Percentiles rank a stretch among this genome's conserved stretches.
Conservation (phyloP, 2,797 vertebrate species). For the Orestias chungarensis region DNA sequence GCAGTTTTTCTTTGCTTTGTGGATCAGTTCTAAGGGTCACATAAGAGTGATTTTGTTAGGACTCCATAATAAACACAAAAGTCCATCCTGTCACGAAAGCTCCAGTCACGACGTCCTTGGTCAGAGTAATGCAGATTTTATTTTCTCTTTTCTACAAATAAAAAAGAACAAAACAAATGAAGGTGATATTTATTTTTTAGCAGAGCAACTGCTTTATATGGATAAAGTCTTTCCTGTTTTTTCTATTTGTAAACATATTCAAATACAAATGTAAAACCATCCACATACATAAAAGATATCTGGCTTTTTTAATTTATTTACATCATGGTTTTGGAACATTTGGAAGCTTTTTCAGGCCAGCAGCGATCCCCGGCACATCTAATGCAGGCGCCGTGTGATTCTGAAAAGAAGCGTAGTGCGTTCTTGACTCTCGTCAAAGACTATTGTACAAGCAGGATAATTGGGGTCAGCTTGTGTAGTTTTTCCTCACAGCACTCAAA, state of each 20-base stretch:
- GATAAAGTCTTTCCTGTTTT: neutral
- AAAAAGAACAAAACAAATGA: constrained; percentile 5
- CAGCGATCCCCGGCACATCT: constrained; percentile 37
- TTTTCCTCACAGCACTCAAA: constrained; percentile 33
- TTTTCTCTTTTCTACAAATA: constrained; percentile 6
- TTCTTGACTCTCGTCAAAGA: constrained; percentile 38
- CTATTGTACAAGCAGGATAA: constrained; percentile 46
- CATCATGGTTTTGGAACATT: neutral
- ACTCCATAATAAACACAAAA: constrained; percentile 25
- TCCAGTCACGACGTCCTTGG: constrained; percentile 34
- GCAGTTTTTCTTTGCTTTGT: neutral
- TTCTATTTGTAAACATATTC: neutral
- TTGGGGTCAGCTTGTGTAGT: constrained; percentile 49
- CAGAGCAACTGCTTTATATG: constrained; percentile 16
- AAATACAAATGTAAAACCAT: neutral
- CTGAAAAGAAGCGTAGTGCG: constrained; percentile 18
- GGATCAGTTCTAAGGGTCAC: constrained; percentile 17
- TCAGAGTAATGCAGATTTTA: constrained; percentile 47
- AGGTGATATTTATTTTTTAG: neutral
- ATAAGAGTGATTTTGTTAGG: constrained; percentile 18
- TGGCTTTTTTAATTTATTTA: neutral
- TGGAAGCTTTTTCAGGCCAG: neutral
- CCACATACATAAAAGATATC: neutral
- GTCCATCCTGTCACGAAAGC: constrained; percentile 13
- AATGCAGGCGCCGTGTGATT: constrained; percentile 16